phyloP scores from a whole-genome alignment of 2,888 invertebrate genomes.

The Rhagophthalmus giganteus region DNA sequence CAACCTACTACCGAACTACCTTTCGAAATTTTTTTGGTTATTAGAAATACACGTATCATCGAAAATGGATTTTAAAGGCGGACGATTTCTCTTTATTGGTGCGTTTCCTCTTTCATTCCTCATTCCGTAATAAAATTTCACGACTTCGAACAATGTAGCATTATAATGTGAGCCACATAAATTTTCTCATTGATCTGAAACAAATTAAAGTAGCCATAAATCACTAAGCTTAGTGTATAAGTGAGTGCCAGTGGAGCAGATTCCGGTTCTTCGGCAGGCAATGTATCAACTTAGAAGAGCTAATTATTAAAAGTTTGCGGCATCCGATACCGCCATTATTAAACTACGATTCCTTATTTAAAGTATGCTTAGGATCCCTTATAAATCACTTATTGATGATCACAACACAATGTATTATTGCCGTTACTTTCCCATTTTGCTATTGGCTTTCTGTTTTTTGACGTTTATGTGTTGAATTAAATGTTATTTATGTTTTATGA shows the following conservation, averaged over 20 bases:
- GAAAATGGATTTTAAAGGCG: conserved; percentile 13
- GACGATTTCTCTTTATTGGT: conserved; percentile 2
- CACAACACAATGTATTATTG: conserved; percentile 26
- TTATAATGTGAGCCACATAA: conserved; percentile 30
- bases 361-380: conserved; percentile 30
- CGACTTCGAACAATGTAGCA: conserved; percentile 12
- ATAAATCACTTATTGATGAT: conserved; percentile 38
- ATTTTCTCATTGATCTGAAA: conserved; percentile 38
- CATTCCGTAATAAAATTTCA: conserved; percentile 12
- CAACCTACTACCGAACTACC: no score
- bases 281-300: conserved; percentile 37
- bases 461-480: conserved; percentile 31
- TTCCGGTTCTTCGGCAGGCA: conserved; percentile 33
- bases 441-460: conserved; percentile 29
- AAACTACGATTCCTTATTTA: conserved; percentile 38
- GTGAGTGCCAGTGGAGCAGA: conserved; percentile 26
- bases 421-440: conserved; percentile 25
- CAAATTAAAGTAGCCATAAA: conserved; percentile 40
- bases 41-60: conserved; percentile 5
- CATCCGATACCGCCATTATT: conserved; percentile 36
- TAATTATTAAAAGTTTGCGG: conserved; percentile 40
- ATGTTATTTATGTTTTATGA: conserved; percentile 30
- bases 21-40: no score
- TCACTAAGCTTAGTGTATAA: conserved; percentile 29
- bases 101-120: conserved; percentile 3